Evolutionary conservation across 2,888 invertebrate species (phyloP), one percentile per base, ranked within the genome.

Genomic region (Andrena chrysosceles): DNA sequence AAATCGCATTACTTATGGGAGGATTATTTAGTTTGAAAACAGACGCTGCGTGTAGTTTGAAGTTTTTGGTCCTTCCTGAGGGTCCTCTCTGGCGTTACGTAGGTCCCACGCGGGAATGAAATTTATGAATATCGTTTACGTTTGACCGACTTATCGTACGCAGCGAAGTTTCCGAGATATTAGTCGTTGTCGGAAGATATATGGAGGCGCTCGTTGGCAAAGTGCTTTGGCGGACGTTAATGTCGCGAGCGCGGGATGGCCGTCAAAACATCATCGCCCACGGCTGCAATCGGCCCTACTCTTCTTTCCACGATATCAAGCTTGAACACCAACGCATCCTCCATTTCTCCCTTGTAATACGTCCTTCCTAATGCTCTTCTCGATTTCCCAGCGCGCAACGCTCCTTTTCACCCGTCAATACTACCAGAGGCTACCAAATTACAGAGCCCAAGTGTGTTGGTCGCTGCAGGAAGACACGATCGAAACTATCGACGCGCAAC

Each of bases 121-220:
- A 81, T 79, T 79, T 81, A 81, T 69, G 62, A 69, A 70, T 80
- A 52, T 66, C 80, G 80, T 74, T 74, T 52, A 63, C 64, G 80
- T 82, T 67, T 74, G 71, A 75, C 70, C 74, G 75, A 81, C 71
- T 75, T 83, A 75, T 80, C 75, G 62, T 64, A 62, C 67, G 68
- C 71, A 62, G 42, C 81, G 76, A 80, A 76, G 71, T 83, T 75
- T 42, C 68, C 64, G 81, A 83, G 81, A 80, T 83, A 81, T 83
- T 72, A 76, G 75, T 72, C 71, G 81, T 69, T 77, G 64, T 68
- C 66, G 60, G 68, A 49, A 71, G 68, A 77, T 73, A 66, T 77
- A 72, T 69, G 68, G 42, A 26, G 42, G 35, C 52, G 33, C 75
- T 16, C 52, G 68, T 71, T 75, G 78, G 42, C 81, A 70, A 54